Base-by-base conservation (phyloP, 2,797 vertebrate species). In the Halcyon smyrnensis region DNA sequence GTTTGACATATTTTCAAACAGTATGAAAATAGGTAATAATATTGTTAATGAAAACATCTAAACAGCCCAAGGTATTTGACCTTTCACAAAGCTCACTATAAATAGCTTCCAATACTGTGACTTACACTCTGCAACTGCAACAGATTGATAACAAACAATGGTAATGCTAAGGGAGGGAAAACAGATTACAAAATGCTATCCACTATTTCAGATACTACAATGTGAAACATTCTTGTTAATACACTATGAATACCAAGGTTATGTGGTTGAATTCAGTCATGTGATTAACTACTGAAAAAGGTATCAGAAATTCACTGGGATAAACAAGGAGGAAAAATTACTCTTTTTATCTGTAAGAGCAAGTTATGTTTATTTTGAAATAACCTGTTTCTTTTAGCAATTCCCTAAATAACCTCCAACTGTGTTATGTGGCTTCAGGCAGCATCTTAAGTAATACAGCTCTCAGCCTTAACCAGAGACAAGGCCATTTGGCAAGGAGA, bases 51-150 rank as follows among this genome's bases (percentile, higher is more conserved):
- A 89, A 96, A 95, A 94, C 46, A 80, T 80, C 83, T 81, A 93
- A 96, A 95, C 43, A 80, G 56, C 79, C 89, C 88, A 75, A 96
- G 88, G 94, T 94, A 69, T 94, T 48, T 92, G 95, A 97, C 89
- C 95, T 97, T 97, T 97, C 89, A 87, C 79, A 97, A 96, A 97
- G 76, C 95, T 86, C 63, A 76, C 84, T 73, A 89, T 67, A 96
- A 97, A 96, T 83, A 95, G 34, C 69, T 96, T 94, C 84, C 79
- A 74, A 82, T 57, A 37, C 69, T 91, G 39, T 57, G 91, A 77
- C 56, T 90, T 86, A 89, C 54, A 80, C 50, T 71, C 51, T 91
- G 79, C 92, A 96, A 95, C 95, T 97, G 97, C 90, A 96, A 53
- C 77, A 86, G 84, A 88, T 87, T 97, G 96, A 97, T 97, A 97